phyloP scores from a whole-genome alignment of 2,888 invertebrate species.

The Hololepta plana region DNA sequence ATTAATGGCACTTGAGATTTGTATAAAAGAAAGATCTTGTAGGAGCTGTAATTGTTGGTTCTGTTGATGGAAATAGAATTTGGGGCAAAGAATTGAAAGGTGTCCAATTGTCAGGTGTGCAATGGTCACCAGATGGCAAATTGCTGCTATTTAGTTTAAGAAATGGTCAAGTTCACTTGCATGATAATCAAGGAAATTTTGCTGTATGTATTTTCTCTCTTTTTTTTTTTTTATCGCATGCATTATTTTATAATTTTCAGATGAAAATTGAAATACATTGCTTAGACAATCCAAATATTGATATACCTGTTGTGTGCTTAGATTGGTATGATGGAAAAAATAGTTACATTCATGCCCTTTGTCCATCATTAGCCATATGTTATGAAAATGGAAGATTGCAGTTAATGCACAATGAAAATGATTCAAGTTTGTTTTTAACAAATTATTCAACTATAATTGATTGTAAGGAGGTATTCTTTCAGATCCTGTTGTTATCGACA shows the following conservation, averaged over 20 bases:
- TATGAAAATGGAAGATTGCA: conserved; percentile 77
- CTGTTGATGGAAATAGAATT: conserved; percentile 92
- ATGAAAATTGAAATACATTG: conserved; percentile 58
- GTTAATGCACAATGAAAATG: conserved; percentile 77
- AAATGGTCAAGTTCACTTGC: conserved; percentile 85
- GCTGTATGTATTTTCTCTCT: conserved; percentile 29
- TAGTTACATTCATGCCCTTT: conserved; percentile 45
- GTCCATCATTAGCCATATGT: conserved; percentile 68
- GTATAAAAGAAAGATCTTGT: conserved; percentile 29
- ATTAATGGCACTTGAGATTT: conserved; percentile 31
- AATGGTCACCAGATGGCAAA: conserved; percentile 94
- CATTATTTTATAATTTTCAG: conserved; percentile 27
- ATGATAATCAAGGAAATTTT: conserved; percentile 81
- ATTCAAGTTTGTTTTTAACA: conserved; percentile 42
- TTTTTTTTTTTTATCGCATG: conserved; percentile 7
- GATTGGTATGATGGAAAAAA: conserved; percentile 76
- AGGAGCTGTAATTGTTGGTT: conserved; percentile 88
- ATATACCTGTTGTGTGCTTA: conserved; percentile 49
- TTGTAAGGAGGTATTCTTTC: conserved; percentile 13
- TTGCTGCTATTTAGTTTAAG: conserved; percentile 75
- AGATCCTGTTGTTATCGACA: conserved; percentile 72
- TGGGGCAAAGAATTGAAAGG: conserved; percentile 97
- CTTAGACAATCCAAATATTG: conserved; percentile 17
- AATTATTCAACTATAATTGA: conserved; percentile 27
- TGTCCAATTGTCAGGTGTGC: conserved; percentile 63